Base-by-base conservation (phyloP, 2,797 vertebrate genomes). In the Sebastes flavidus region DNA sequence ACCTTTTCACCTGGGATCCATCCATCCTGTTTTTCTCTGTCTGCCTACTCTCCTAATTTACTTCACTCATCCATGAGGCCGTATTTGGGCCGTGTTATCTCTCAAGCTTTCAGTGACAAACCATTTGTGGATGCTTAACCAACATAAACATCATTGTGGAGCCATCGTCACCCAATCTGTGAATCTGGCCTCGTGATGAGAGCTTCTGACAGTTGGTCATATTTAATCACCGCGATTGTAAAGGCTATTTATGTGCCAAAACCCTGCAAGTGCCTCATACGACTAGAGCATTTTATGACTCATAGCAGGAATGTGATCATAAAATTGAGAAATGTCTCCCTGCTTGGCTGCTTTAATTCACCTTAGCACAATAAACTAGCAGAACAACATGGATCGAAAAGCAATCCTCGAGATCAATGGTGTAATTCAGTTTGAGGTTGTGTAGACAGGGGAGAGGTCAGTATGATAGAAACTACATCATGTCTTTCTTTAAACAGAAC, bases 1-100 rank as follows among this genome's bases (percentile, higher is more conserved):
- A 85, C 85, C 85, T 84, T 79, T 87, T 90, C 87, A 89, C 90
- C 85, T 67, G 76, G n/a, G 62, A 76, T 71, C 74, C 78, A 63
- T 81, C 73, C 81, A 80, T 92, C 87, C 87, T 89, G 87, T 90
- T 87, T 82, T 88, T 65, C 85, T 68, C 80, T 36, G 24, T 76
- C 68, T 80, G 79, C 54, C 73, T 78, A 42, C 74, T 60, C 52
- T 77, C 77, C 84, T 75, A 65, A 80, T 82, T 85, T 55, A 49
- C 84, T 78, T 22, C 81, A 62, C 76, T 90, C 81, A 87, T 80
- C 74, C 89, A 54, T 68, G 85, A 84, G 66, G 72, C 74, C 58
- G 29, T 84, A 75, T 91, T 85, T 91, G 86, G 73, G 79, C 83
- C 67, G 80, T 1, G 65, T 84, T 91, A 84, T 89, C 87, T 80